phyloP scores from a whole-genome alignment of 2,888 invertebrate species.

The Gonocerus acuteangulatus region DNA sequence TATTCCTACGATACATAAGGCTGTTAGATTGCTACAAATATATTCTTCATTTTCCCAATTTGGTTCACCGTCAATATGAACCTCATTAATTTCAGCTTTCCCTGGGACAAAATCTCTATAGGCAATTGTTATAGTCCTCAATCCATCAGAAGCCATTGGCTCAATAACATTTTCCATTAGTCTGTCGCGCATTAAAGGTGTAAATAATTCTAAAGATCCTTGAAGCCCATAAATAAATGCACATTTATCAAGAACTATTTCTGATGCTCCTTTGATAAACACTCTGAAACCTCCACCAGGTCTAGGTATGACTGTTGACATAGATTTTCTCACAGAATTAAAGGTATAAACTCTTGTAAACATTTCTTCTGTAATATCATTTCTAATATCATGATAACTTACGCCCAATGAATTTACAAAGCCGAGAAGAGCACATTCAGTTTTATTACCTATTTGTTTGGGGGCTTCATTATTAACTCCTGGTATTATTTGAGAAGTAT shows the following conservation, averaged over 20 bases:
- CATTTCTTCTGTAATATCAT: slow-evolving; percentile 83
- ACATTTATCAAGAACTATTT: slow-evolving; percentile 98
- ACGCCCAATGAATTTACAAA: slow-evolving; percentile 85
- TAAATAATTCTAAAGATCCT: slow-evolving; percentile 85
- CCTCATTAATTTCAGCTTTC: slow-evolving; percentile 85
- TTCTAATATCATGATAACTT: slow-evolving; percentile 85
- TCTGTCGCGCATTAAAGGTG: slow-evolving; percentile 84
- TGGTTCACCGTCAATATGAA: slow-evolving; percentile 81
- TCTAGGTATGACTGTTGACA: slow-evolving; percentile 91
- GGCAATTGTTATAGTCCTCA: slow-evolving; percentile 90
- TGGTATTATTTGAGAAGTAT: slow-evolving; percentile 88
- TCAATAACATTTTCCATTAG: slow-evolving; percentile 90
- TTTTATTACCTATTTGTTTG: slow-evolving; percentile 98
- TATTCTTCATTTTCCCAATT: slow-evolving; percentile 97
- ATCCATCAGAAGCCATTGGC: slow-evolving; percentile 95
- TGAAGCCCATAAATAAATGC: slow-evolving; percentile 90
- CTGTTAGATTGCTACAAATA: slow-evolving; percentile 86
- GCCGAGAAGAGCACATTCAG: slow-evolving; percentile 94
- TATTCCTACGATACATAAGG: slow-evolving; percentile 93
- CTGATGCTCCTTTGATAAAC: slow-evolving; percentile 96
- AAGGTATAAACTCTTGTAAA: slow-evolving; percentile 95
- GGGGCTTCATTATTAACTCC: slow-evolving; percentile 71
- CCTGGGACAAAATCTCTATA: slow-evolving; percentile 90
- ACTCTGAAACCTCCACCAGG: slow-evolving; percentile 82
- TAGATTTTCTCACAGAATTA: slow-evolving; percentile 97